A percentile compares a stretch with the other conserved stretches of the same genome.
Conservation (phyloP, 1,140 invertebrate genomes). For the Chironomus striatipennis region DNA sequence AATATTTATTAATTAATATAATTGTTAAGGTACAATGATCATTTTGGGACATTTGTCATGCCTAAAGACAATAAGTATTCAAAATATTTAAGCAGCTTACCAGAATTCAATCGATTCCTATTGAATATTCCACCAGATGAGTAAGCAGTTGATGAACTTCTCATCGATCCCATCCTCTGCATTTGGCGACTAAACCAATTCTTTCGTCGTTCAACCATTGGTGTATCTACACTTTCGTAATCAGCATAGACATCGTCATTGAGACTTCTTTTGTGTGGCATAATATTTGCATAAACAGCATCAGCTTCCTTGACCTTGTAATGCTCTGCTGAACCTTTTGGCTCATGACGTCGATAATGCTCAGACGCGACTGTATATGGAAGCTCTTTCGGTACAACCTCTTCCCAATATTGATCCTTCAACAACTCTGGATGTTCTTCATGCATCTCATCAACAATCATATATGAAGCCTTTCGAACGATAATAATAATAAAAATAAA, state of each 20-base stretch:
- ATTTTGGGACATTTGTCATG: too few species aligned
- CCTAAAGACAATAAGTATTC: too few species aligned
- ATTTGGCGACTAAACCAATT: constrained; percentile 80
- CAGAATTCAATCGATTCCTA: constrained; percentile 56
- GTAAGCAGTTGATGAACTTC: constrained; percentile 73
- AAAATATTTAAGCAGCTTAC: constrained; percentile 39
- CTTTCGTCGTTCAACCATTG: constrained; percentile 70
- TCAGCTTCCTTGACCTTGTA: constrained; percentile 77
- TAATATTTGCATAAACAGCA: constrained; percentile 67
- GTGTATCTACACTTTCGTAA: constrained; percentile 81
- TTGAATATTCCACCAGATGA: constrained; percentile 69
- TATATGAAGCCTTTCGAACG: constrained; percentile 63
- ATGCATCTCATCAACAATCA: constrained; percentile 88
- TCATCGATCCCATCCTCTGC: constrained; percentile 68
- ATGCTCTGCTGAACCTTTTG: constrained; percentile 72
- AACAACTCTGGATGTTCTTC: constrained; percentile 80
- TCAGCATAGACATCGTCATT: constrained; percentile 72
- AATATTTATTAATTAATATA: background rate
- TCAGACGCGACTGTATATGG: constrained; percentile 80
- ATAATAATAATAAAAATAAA: constrained; percentile 30
- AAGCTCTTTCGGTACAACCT: constrained; percentile 77
- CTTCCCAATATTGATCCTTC: constrained; percentile 85
- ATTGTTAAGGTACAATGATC: too few species aligned
- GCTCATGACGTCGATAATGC: constrained; percentile 68
- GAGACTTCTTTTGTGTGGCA: constrained; percentile 49